A percentile compares a stretch with the other conserved stretches of the same genome.
phyloP scores from a whole-genome alignment of 2,888 invertebrate genomes.

The Polia nebulosa region DNA sequence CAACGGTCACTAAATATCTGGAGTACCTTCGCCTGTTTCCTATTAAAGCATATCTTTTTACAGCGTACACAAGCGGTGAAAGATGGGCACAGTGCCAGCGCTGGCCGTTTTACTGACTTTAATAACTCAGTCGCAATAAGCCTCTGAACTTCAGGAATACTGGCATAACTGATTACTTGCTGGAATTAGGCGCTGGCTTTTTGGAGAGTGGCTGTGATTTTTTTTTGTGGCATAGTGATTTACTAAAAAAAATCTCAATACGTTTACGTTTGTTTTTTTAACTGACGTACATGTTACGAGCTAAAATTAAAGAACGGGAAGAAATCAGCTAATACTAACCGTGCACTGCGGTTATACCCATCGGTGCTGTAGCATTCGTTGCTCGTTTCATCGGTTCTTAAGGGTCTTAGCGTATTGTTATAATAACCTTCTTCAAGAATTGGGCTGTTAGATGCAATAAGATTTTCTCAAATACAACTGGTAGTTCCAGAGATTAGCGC shows the following conservation, averaged over 20 bases:
- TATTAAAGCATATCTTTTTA: conserved; percentile 56
- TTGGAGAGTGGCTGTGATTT: neutral
- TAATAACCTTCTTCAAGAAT: no score
- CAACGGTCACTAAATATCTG: conserved; percentile 33
- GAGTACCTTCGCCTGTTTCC: conserved; percentile 38
- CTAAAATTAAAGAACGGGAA: no score
- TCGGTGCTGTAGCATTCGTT: no score
- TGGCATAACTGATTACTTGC: conserved; percentile 54
- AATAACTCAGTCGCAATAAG: conserved; percentile 60
- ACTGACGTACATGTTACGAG: neutral
- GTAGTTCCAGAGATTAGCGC: no score
- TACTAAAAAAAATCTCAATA: no score
- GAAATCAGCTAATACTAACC: no score
- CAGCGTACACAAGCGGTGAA: conserved; percentile 36
- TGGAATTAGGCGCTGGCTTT: conserved; percentile 31
- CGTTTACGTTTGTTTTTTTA: no score
- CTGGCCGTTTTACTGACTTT: conserved; percentile 49
- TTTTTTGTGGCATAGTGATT: neutral
- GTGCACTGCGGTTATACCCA: no score
- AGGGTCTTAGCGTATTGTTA: no score
- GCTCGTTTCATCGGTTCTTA: no score
- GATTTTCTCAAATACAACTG: no score
- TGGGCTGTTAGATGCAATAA: no score
- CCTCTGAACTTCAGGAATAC: conserved; percentile 42
- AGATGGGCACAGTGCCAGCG: conserved; percentile 60